Conservation (phyloP, 2,113 vertebrate genomes). For the Channa argus region DNA sequence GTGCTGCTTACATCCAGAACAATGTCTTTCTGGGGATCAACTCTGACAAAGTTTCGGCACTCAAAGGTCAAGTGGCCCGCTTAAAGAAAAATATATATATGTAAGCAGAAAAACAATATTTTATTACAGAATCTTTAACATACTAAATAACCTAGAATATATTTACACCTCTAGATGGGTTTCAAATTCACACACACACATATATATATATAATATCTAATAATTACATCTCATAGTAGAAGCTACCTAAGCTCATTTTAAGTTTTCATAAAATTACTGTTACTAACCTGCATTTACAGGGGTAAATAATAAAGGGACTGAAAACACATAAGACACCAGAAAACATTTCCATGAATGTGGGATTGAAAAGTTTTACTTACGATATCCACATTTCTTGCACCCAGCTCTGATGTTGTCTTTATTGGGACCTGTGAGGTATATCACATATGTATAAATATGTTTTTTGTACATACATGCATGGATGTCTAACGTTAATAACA, state of each 20-base stretch:
- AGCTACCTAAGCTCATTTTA: no score
- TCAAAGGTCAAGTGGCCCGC: slow-evolving; percentile 98
- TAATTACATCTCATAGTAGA: no score
- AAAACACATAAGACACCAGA: background rate
- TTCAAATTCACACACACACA: no score
- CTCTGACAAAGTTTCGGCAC: slow-evolving; percentile 96
- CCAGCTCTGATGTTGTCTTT: slow-evolving; percentile 98
- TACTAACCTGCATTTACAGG: background rate
- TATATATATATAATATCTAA: no score
- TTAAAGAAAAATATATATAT: slow-evolving; percentile 73
- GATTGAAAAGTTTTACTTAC: slow-evolving; percentile 84
- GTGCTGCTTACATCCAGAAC: slow-evolving; percentile 98
- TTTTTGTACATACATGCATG: background rate
- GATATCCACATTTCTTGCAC: slow-evolving; percentile 98
- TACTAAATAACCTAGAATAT: no score
- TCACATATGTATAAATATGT: background rate
- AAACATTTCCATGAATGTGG: background rate
- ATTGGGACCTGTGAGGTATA: slow-evolving; percentile 88
- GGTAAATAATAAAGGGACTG: background rate
- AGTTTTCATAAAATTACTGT: no score
- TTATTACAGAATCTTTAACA: no score
- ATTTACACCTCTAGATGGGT: no score
- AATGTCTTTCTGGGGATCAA: slow-evolving; percentile 98
- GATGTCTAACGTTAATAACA: background rate
- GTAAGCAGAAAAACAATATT: no score